A percentile compares a stretch with the other conserved stretches of the same genome.
phyloP scores from a whole-genome alignment of 2,888 invertebrate species.

The Catocala fraxini region DNA sequence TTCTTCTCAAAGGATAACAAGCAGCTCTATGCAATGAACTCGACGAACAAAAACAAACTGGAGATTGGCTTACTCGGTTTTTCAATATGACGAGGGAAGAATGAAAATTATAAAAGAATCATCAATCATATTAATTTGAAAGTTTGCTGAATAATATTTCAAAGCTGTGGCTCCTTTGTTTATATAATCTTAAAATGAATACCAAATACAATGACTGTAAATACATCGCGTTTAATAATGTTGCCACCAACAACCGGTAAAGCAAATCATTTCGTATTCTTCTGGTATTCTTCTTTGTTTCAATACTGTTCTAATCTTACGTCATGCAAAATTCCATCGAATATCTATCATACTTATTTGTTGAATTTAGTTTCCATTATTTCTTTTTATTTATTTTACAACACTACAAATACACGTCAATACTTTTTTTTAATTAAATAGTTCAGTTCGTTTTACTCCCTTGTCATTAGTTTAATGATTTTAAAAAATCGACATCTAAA shows the following conservation, averaged over 20 bases:
- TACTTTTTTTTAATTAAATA: conserved; percentile 69
- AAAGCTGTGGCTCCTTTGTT: conserved; percentile 22
- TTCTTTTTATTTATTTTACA: conserved; percentile 57
- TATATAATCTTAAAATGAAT: conserved; percentile 12
- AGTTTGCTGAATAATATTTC: conserved; percentile 3
- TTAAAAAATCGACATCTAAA: conserved; percentile 68
- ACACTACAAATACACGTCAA: conserved; percentile 72
- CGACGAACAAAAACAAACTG: too few relatives aligned
- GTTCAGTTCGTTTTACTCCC: conserved; percentile 84
- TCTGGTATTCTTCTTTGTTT: conserved; percentile 24
- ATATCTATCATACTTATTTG: conserved; percentile 55
- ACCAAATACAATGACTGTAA: background rate
- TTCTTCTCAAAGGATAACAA: background rate
- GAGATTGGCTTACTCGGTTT: too few relatives aligned
- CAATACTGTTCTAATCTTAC: conserved; percentile 39
- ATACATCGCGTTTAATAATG: conserved; percentile 6
- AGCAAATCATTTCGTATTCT: conserved; percentile 15
- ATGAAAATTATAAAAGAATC: background rate
- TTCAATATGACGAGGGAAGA: too few relatives aligned
- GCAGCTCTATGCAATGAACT: background rate
- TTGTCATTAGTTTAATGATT: conserved; percentile 74
- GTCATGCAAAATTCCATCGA: conserved; percentile 63
- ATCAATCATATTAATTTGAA: background rate
- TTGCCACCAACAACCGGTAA: conserved; percentile 5
- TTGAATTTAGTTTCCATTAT: conserved; percentile 47